Evolutionary conservation across 2,888 invertebrate species (phyloP).

Genomic region (Imbricaverruca yamaguchii): DNA sequence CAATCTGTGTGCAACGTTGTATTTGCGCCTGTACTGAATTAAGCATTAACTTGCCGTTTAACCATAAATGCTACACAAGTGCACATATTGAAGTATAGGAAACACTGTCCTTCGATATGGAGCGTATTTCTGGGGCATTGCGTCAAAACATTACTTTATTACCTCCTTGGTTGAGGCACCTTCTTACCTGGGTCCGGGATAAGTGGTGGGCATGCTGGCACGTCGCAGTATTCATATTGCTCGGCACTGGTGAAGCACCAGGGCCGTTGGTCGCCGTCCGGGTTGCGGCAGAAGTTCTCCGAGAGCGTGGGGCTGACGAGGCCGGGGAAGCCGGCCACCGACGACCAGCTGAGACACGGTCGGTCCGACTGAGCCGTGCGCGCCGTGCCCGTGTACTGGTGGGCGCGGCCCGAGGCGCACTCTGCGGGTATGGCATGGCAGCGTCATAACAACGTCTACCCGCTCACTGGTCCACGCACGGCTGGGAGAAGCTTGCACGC

Average conservation of each 20-base stretch:
- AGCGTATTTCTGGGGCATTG: too few relatives aligned
- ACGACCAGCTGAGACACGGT: neutral
- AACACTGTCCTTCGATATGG: too few relatives aligned
- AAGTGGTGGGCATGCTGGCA: too few relatives aligned
- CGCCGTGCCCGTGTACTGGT: neutral
- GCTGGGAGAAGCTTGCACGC: too few relatives aligned
- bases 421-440: neutral
- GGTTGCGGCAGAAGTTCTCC: constrained; percentile 51
- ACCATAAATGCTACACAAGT: too few relatives aligned
- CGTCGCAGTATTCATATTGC: constrained; percentile 43
- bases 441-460: neutral
- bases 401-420: neutral
- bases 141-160: too few relatives aligned
- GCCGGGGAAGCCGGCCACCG: neutral
- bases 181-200: too few relatives aligned
- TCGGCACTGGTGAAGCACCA: constrained; percentile 40
- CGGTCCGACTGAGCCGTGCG: neutral
- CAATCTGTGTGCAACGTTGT: too few relatives aligned
- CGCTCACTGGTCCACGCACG: neutral
- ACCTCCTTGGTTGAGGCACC: too few relatives aligned
- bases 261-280: constrained; percentile 39
- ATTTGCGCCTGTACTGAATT: too few relatives aligned
- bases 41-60: too few relatives aligned
- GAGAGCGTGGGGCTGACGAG: neutral
- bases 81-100: too few relatives aligned